phyloP scores from a whole-genome alignment of 2,888 invertebrate genomes.

The Pristionchus exspectatus region DNA sequence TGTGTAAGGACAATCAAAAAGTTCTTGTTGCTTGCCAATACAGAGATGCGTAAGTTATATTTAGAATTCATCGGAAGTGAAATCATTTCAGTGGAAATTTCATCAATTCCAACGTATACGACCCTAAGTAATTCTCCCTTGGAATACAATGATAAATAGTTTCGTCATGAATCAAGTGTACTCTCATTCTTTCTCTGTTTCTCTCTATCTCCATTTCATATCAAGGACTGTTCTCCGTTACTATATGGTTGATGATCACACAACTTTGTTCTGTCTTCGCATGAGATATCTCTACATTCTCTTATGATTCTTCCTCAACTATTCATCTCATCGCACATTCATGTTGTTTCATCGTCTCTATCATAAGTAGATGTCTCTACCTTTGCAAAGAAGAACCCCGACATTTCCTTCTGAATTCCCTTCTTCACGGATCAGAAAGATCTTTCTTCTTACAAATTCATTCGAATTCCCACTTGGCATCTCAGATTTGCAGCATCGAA shows the following conservation, averaged over 20 bases:
- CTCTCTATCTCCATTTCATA: too few species aligned
- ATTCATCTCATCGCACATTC: too few species aligned
- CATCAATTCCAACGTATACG: conserved; percentile 5
- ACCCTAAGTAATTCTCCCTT: not conserved
- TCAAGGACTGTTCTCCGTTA: too few species aligned
- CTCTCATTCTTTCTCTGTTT: too few species aligned
- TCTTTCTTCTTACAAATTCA: not conserved
- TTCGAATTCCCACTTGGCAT: not conserved
- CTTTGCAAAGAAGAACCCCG: not conserved
- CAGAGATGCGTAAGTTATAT: not conserved
- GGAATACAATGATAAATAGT: not conserved
- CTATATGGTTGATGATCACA: too few species aligned
- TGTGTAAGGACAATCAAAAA: not conserved
- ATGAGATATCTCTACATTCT: too few species aligned
- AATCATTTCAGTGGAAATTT: not conserved
- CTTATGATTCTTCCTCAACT: too few species aligned
- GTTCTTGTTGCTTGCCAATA: conserved; percentile 5
- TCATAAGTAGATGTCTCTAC: not conserved
- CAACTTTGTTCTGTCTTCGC: too few species aligned
- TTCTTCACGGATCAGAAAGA: not conserved
- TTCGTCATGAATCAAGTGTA: too few species aligned
- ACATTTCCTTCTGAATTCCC: not conserved
- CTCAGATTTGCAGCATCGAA: not conserved
- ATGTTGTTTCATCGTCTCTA: too few species aligned
- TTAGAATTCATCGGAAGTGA: not conserved